Base-by-base conservation (phyloP, 2,888 invertebrate genomes). In the Dione juno region DNA sequence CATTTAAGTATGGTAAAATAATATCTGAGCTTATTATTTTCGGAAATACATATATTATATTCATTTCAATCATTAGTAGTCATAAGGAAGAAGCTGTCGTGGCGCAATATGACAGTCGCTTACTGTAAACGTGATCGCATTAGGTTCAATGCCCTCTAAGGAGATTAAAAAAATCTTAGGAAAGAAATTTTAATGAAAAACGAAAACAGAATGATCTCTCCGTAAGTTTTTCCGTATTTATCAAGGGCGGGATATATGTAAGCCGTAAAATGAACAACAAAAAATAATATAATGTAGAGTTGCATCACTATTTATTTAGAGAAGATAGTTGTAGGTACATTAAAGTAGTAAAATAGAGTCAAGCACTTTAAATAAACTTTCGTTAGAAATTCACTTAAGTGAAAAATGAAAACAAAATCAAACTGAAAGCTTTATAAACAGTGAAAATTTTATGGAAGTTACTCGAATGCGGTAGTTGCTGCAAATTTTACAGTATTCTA, bases 401-500 rank as follows among this genome's bases (percentile, higher is more conserved):
- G 48, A 64, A 64, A 50, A 64, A 64, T 64, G 19, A 64, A 64
- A 64, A 64, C 40, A 64, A 64, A 50, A 50, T 48, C 19, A 37
- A 50, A 52, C 40, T 48, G 50, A 64, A 64, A 64, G 64, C 50
- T 64, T 52, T 64, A 37, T 69, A 57, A 65, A 71, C 21, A 37
- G 50, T 37, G 50, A 37, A 68, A 67, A 63, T 57, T 64, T 67
- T 52, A 50, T 58, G 35, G 40, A 50, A 67, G 61, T 66, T 59
- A 61, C 41, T 43, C 14, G 64, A 40, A 69, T 66, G 69, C 65
- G 69, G 61, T 53, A 35, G 52, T 61, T 61, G 59, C 64, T 61
- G 68, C 53, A 72, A 67, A 70, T 70, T 66, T 70, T 66, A 70
- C 45, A 73, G 59, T 52, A 66, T 71, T 67, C 68, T 59, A 72